These are phyloP conservation scores for Sebastes melanostomus DNA, from an alignment of 2,797 vertebrate species.

Conservation along the genomic window DNA sequence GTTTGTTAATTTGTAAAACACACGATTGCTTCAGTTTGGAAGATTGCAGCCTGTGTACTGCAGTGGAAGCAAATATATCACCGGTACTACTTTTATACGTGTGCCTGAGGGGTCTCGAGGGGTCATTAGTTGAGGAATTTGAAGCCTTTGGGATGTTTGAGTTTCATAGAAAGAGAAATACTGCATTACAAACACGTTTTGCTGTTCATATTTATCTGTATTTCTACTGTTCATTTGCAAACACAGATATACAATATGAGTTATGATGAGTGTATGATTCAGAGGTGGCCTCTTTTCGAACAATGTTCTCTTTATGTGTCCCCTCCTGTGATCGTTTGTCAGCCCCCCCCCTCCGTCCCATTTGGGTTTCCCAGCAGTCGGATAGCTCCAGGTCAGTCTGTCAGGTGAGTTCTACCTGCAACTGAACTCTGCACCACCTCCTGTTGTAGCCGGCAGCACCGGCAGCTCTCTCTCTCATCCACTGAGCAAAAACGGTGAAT, in stretches of 20 bases:
- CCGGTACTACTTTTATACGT: not conserved
- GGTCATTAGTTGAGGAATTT: conserved; percentile 32
- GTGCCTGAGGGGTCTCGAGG: not conserved
- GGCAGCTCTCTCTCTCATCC: conserved; percentile 57
- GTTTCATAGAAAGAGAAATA: not conserved
- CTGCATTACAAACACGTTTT: not conserved
- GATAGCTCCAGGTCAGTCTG: conserved; percentile 74
- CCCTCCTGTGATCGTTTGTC: conserved; percentile 68
- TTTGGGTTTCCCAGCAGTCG: conserved; percentile 59
- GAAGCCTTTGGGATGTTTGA: not conserved
- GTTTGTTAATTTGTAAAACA: conserved; percentile 49
- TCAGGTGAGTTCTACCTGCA: conserved; percentile 77
- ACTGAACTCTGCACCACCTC: conserved; percentile 80
- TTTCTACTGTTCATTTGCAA: conserved; percentile 9
- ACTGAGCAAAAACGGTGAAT: conserved; percentile 77
- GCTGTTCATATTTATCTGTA: not conserved
- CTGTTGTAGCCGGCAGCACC: conserved; percentile 59
- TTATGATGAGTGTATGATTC: conserved; percentile 46
- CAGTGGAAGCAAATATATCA: not conserved
- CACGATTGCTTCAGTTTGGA: not conserved
- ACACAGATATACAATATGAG: conserved; percentile 8
- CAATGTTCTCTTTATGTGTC: conserved; percentile 78
- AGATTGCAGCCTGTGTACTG: not conserved
- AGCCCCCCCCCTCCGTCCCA: conserved; percentile 20
- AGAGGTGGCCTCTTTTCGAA: conserved; percentile 54